phyloP scores from a whole-genome alignment of 2,113 vertebrate genomes.

The Coptodon rendalli region DNA sequence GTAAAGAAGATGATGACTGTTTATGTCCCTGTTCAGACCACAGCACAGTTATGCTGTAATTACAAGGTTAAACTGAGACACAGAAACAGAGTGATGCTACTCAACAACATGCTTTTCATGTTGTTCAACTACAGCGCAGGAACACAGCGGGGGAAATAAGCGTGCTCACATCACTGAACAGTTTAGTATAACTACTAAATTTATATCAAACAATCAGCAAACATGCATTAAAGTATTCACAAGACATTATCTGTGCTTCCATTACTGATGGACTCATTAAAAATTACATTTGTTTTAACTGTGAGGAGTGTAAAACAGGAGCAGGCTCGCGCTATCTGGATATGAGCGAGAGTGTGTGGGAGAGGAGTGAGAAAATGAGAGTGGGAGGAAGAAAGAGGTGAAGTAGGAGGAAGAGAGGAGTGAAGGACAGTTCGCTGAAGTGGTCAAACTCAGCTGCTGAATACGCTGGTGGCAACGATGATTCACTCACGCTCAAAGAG shows the following conservation, averaged over 20 bases:
- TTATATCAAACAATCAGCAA: background rate
- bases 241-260: background rate
- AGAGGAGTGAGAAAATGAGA: background rate
- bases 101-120: background rate
- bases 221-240: background rate
- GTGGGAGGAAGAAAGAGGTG: constrained; percentile 10
- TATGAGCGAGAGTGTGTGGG: background rate
- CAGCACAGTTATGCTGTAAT: background rate
- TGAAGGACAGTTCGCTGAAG: constrained; percentile 18
- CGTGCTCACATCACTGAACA: rapidly evolving
- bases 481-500: background rate
- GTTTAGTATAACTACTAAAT: background rate
- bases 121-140: background rate
- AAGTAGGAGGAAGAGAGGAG: constrained; percentile 16
- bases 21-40: background rate
- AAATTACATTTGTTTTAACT: background rate
- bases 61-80: background rate
- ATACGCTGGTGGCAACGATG: background rate
- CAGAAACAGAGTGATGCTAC: background rate
- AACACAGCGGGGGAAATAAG: background rate
- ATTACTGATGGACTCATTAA: background rate
- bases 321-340: background rate
- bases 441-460: constrained; percentile 15
- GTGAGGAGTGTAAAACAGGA: background rate
- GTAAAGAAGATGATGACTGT: background rate